These are phyloP conservation scores for Notarius lentiginosus DNA, from an alignment of 2,113 vertebrate species.

Conservation along the genomic window DNA sequence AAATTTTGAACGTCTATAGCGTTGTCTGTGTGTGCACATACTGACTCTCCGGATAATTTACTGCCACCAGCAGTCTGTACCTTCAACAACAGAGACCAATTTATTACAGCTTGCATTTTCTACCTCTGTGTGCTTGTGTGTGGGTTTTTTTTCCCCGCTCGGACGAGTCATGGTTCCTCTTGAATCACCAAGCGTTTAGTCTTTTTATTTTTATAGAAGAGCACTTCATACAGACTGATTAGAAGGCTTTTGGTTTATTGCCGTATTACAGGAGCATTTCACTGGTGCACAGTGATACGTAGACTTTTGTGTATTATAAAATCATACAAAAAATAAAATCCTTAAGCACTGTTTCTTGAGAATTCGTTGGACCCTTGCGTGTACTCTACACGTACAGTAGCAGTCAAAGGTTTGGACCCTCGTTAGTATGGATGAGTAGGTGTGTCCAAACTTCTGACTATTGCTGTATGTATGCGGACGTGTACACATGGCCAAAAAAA, in stretches of 20 bases:
- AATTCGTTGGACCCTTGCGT: too few species aligned
- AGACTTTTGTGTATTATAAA: not conserved
- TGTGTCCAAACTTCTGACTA: too few species aligned
- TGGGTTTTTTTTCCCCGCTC: not conserved
- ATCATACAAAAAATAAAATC: not conserved
- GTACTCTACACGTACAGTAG: too few species aligned
- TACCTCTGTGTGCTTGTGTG: conserved; percentile 77
- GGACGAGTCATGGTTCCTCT: not conserved
- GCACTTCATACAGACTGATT: not conserved
- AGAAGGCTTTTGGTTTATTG: not conserved
- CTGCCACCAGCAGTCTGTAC: conserved; percentile 91
- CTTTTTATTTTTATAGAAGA: too few species aligned
- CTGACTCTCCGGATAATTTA: conserved; percentile 81
- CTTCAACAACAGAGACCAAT: conserved; percentile 88
- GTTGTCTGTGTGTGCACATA: conserved; percentile 71
- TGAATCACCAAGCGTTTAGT: not conserved
- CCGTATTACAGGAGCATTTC: not conserved
- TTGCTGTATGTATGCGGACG: too few species aligned
- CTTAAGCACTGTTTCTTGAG: too few species aligned
- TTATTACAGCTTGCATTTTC: conserved; percentile 75
- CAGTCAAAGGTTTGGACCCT: too few species aligned
- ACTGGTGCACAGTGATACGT: not conserved
- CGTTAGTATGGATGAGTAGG: too few species aligned
- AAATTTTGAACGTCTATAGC: conserved; percentile 81
- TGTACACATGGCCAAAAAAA: too few species aligned